phyloP scores from a whole-genome alignment of 1,140 invertebrate species.

The Aleiodes sp. region DNA sequence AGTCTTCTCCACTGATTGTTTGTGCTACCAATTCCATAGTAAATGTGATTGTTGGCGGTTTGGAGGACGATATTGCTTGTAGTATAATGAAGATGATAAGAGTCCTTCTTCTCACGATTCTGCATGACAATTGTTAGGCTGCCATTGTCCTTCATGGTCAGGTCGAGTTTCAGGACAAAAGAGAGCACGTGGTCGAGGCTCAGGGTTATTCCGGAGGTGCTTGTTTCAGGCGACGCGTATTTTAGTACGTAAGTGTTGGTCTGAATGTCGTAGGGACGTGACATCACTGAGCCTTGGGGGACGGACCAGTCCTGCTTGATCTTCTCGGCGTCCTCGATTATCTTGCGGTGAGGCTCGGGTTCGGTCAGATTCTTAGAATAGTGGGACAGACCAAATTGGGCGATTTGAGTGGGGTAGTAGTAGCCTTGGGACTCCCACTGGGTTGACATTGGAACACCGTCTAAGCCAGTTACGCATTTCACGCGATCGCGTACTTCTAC shows the following conservation, averaged over 20 bases:
- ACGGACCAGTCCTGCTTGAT: conserved; percentile 73
- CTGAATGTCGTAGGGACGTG: conserved; percentile 70
- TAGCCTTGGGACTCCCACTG: conserved; percentile 96
- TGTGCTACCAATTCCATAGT: conserved; percentile 83
- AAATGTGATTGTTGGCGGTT: conserved; percentile 79
- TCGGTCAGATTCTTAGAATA: conserved; percentile 94
- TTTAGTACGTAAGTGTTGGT: conserved; percentile 72
- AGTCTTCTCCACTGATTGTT: conserved; percentile 80
- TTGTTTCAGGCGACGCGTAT: conserved; percentile 77
- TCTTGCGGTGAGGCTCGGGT: conserved; percentile 74
- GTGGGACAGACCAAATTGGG: conserved; percentile 96
- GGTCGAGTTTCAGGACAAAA: conserved; percentile 81
- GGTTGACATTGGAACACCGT: conserved; percentile 92
- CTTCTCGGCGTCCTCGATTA: conserved; percentile 80
- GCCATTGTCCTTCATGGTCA: conserved; percentile 79
- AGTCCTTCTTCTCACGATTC: conserved; percentile 79
- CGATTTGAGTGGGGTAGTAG: conserved; percentile 98
- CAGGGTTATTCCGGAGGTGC: conserved; percentile 74
- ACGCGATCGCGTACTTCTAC: conserved; percentile 95
- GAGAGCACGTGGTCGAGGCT: conserved; percentile 79
- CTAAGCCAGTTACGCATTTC: conserved; percentile 91
- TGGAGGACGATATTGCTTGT: conserved; percentile 77
- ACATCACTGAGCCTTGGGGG: conserved; percentile 72
- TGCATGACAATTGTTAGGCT: conserved; percentile 82
- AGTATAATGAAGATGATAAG: conserved; percentile 85